A percentile compares a stretch with the other conserved stretches of the same genome.
These are phyloP conservation scores for Notothenia coriiceps DNA, from an alignment of 2,113 vertebrate species.

Conservation along the genomic window DNA sequence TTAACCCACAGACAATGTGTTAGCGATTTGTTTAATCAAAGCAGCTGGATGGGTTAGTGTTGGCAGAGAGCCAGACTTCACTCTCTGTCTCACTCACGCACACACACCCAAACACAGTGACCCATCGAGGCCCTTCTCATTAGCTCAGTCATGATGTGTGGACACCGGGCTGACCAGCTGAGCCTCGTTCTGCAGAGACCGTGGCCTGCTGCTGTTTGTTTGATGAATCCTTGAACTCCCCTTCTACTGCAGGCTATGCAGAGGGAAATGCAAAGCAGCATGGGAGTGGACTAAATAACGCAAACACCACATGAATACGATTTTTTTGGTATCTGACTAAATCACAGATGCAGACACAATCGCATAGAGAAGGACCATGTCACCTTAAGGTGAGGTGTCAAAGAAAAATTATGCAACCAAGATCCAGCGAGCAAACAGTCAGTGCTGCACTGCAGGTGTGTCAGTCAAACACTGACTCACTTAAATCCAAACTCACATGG, in stretches of 20 bases:
- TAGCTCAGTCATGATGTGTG: constrained; percentile 52
- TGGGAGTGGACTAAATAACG: constrained; percentile 4
- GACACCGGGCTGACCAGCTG: constrained; percentile 39
- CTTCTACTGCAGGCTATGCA: constrained; percentile 47
- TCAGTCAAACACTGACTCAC: neutral
- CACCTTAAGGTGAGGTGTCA: constrained; percentile 10
- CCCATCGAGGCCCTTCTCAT: constrained; percentile 54
- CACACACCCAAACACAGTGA: constrained; percentile 38
- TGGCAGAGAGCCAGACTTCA: constrained; percentile 44
- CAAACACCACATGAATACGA: constrained; percentile 1
- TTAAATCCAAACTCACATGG: neutral
- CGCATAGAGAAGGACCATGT: neutral
- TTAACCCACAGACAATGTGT: constrained; percentile 61
- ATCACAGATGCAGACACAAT: neutral
- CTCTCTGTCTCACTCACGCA: constrained; percentile 34
- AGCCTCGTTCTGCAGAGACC: constrained; percentile 57
- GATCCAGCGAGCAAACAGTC: neutral
- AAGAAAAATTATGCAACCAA: constrained; percentile 25
- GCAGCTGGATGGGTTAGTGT: constrained; percentile 43
- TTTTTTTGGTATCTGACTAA: neutral
- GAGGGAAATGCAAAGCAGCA: neutral
- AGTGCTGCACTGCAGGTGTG: constrained; percentile 22
- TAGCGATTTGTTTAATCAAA: constrained; percentile 70
- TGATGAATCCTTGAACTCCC: constrained; percentile 75
- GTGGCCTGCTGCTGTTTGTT: constrained; percentile 53